phyloP scores from a whole-genome alignment of 2,888 invertebrate species.

The Drosophila merina region DNA sequence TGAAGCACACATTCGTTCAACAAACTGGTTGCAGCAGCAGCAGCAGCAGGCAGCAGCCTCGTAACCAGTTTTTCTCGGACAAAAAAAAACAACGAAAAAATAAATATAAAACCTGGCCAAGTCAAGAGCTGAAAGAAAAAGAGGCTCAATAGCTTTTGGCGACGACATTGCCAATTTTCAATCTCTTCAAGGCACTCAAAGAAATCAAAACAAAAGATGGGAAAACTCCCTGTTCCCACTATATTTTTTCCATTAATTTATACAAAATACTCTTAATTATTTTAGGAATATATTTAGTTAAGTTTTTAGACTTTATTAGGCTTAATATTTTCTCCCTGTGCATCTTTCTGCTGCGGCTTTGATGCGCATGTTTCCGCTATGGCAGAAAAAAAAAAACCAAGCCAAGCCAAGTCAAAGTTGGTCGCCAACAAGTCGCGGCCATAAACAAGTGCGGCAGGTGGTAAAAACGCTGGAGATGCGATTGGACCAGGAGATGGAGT shows the following conservation, averaged over 20 bases:
- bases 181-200: conserved; percentile 19
- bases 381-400: conserved; percentile 11
- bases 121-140: conserved; percentile 43
- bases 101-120: background rate
- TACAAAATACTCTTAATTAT: too few species aligned
- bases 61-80: conserved; percentile 65
- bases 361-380: conserved; percentile 75
- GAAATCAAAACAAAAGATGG: background rate
- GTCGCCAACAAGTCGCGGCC: conserved; percentile 69
- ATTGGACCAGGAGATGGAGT: background rate
- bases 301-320: too few species aligned
- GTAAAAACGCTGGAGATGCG: conserved; percentile 43
- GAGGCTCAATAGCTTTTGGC: conserved; percentile 39
- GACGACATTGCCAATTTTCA: conserved; percentile 51
- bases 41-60: conserved; percentile 21
- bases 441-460: conserved; percentile 74
- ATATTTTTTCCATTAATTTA: too few species aligned
- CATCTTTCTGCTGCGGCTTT: conserved; percentile 29
- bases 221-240: too few species aligned
- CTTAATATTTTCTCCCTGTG: conserved; percentile 2
- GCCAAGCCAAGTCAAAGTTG: conserved; percentile 28
- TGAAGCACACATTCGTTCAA: conserved; percentile 11
- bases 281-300: too few species aligned
- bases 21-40: conserved; percentile 62
- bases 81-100: conserved; percentile 9